Evolutionary conservation across 2,888 invertebrate genomes (phyloP), one percentile per base, ranked within the genome.

Genomic region (Athetis lepigone): DNA sequence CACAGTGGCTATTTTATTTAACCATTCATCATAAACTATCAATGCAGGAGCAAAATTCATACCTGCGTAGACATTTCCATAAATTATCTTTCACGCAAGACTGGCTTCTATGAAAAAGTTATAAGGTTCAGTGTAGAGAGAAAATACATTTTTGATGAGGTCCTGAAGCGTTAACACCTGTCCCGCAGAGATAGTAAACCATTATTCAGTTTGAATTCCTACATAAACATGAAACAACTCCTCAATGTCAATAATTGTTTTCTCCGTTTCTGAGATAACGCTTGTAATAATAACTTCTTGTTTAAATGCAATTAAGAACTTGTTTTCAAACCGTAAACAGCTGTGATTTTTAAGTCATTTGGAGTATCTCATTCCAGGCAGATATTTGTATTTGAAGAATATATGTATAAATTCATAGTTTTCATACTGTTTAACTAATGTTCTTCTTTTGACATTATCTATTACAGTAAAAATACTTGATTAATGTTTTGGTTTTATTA

Each of bases 91-190:
- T 68, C 51, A 51, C 46, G 46, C 55, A 59, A 43, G 16, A 6
- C 25, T 40, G 40, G 29, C 19, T 56, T 42, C 13, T n/a, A 46
- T 63, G 45, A 73, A 70, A 73, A 73, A 36, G 29, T 45, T 62
- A 49, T 49, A 47, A 56, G 52, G 18, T 46, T 43, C 25, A 52
- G 29, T 45, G 70, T 63, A 39, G 19, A 52, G 45, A 42, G 50
- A 56, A 58, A 66, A 63, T 72, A 67, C 77, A 70, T 62, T 62
- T 72, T 76, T 76, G 42, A 67, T 72, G 57, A 42, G 42, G 16
- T 19, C 27, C 23, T 40, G 19, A 52, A 57, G 54, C 62, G 73
- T 70, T 50, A 62, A 59, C 74, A 75, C 70, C 65, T 77, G 70
- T 55, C 64, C 51, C 55, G 16, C 11, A n/a, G 37, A 65, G 54